Conservation (phyloP, 1,140 invertebrate species). For the Ips typographus region DNA sequence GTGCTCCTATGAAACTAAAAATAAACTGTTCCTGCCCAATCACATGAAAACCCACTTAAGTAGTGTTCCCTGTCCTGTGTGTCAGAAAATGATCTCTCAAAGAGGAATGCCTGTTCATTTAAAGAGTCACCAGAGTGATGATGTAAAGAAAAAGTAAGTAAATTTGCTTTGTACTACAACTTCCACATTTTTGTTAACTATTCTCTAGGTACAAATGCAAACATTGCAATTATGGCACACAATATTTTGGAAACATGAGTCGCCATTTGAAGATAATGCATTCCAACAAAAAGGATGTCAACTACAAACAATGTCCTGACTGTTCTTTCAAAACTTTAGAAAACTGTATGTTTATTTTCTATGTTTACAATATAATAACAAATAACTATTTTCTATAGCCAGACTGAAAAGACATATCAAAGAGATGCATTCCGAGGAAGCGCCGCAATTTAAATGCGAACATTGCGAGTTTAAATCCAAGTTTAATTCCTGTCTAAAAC, state of each 20-base stretch:
- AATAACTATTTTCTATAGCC: constrained; percentile 9
- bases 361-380: neutral
- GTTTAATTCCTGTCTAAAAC: constrained; percentile 23
- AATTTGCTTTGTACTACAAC: neutral
- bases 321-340: constrained; percentile 22
- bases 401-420: constrained; percentile 24
- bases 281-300: constrained; percentile 13
- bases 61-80: constrained; percentile 10
- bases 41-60: constrained; percentile 21
- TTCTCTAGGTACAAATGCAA: constrained; percentile 22
- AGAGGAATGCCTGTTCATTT: constrained; percentile 22
- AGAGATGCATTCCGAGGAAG: constrained; percentile 19
- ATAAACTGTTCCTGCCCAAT: constrained; percentile 25
- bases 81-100: constrained; percentile 16
- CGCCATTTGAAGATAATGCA: constrained; percentile 23
- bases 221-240: constrained; percentile 13
- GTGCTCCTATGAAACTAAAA: constrained; percentile 24
- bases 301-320: constrained; percentile 15
- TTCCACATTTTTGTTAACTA: neutral
- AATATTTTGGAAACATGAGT: constrained; percentile 21
- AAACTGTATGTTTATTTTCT: constrained; percentile 13
- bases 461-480: constrained; percentile 22
- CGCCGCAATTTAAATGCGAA: constrained; percentile 20
- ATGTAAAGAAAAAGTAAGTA: constrained; percentile 16
- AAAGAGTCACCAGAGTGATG: constrained; percentile 13